Evolutionary conservation across 2,888 invertebrate species (phyloP), one percentile per base, ranked within the genome.

Genomic region (Embidobia sp.): DNA sequence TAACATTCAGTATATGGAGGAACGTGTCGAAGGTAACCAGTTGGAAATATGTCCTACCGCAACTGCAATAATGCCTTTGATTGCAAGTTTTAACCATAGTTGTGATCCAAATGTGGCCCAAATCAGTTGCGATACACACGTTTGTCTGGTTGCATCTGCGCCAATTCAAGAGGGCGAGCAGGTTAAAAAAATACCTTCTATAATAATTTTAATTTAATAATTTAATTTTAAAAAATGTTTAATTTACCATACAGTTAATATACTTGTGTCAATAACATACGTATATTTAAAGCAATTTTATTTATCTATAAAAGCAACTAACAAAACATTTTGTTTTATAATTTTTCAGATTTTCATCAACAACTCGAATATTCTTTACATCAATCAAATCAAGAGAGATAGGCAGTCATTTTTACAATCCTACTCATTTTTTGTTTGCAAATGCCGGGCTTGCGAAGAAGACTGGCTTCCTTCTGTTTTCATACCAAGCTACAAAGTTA

Each of bases 391-490:
- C 3, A 42, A 29, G 29, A 31, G 29, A 1, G 55, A 57, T 29
- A 42, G 55, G 7, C 55, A 42, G 3, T 7, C 3, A 16, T 8
- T 37, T 35, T 53, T 53, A 37, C 15, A n/a, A n/a, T 13, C 1
- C 15, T 42, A 57, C 19, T 5, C 2, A 18, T 19, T 15, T 59
- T 59, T 59, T 13, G 22, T 13, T 1, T 33, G 59, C 33, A 59
- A 44, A 16, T 59, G 44, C 44, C 42, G 15, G n/a, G 29, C 59
- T 33, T 59, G 59, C 13, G 22, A 31, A 44, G 59, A 18, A 59
- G 44, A 44, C 13, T 59, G 59, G 59, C n/a, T 19, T 1, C 0
- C 18, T 1, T 7, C 26, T 6, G 18, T n/a, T 6, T 0, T 22
- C 3, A 42, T 6, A 2, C 31, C 22, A 3, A 44, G 59, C n/a